These are phyloP conservation scores for Camponotus fellah DNA, from an alignment of 2,888 invertebrate genomes.

Conservation along the genomic window DNA sequence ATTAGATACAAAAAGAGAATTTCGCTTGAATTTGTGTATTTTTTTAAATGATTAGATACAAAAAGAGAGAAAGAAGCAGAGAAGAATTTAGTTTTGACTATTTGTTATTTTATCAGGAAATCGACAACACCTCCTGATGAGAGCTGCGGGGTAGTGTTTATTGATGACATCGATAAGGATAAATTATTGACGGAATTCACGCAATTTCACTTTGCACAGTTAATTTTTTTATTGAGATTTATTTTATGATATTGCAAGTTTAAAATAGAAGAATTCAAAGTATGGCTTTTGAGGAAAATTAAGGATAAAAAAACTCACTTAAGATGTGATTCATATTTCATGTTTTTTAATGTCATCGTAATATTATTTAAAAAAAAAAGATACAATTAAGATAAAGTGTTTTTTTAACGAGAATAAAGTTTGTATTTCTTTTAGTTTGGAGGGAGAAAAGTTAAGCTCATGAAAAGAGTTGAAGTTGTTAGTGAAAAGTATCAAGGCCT, in stretches of 20 bases:
- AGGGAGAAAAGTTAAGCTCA: neutral
- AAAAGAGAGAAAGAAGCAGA: too few species aligned
- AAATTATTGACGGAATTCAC: neutral
- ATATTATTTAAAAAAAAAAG: neutral
- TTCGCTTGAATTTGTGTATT: neutral
- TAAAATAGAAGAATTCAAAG: neutral
- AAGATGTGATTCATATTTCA: neutral
- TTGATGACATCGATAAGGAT: neutral
- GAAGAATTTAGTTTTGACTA: neutral
- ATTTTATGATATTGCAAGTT: constrained; percentile 1
- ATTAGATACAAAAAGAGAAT: neutral
- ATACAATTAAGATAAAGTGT: constrained; percentile 27
- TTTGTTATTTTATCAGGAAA: neutral
- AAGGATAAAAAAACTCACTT: neutral
- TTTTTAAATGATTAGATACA: neutral
- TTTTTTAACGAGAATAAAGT: neutral
- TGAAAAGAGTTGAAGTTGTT: neutral
- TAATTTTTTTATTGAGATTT: constrained; percentile 11
- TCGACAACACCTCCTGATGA: neutral
- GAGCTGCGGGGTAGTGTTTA: neutral
- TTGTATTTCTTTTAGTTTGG: constrained; percentile 1
- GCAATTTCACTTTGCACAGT: neutral
- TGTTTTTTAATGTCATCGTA: neutral
- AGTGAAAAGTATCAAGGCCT: neutral
- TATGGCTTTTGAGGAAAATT: neutral